Evolutionary conservation across 2,888 invertebrate genomes (phyloP).

Genomic region (Muscina levida): DNA sequence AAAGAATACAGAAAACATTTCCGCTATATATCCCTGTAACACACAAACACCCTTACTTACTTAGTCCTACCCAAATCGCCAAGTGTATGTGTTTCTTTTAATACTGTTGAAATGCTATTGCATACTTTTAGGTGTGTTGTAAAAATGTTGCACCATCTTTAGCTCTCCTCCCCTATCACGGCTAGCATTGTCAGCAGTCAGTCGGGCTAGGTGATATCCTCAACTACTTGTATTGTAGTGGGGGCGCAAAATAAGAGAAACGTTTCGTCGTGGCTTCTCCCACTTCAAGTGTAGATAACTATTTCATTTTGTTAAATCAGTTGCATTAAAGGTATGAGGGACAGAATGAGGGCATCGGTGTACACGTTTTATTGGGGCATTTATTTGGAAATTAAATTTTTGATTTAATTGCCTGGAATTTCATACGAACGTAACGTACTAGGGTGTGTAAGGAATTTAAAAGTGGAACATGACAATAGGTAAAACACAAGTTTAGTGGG

Average conservation of each 20-base stretch:
- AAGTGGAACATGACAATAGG: neutral
- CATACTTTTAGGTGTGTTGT: slow-evolving; percentile 62
- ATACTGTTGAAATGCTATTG: slow-evolving; percentile 46
- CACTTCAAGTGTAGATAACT: too few relatives aligned
- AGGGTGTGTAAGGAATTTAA: neutral
- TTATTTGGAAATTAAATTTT: slow-evolving; percentile 61
- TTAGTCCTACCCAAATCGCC: too few relatives aligned
- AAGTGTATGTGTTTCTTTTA: neutral
- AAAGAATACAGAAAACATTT: neutral
- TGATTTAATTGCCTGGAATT: slow-evolving; percentile 59
- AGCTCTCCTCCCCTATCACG: neutral
- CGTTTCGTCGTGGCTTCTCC: slow-evolving; percentile 20
- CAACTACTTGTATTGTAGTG: neutral
- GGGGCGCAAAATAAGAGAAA: slow-evolving; percentile 13
- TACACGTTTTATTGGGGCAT: slow-evolving; percentile 44
- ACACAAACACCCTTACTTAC: too few relatives aligned
- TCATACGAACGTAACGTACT: neutral
- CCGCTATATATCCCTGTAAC: neutral
- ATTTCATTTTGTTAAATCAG: too few relatives aligned
- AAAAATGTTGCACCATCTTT: slow-evolving; percentile 44
- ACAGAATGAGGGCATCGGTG: neutral
- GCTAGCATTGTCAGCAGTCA: slow-evolving; percentile 22
- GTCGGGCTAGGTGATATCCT: slow-evolving; percentile 30
- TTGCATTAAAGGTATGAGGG: neutral
- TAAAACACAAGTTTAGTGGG: neutral